Conservation (phyloP, 2,888 invertebrate genomes). For the Heterodera filipjevi region DNA sequence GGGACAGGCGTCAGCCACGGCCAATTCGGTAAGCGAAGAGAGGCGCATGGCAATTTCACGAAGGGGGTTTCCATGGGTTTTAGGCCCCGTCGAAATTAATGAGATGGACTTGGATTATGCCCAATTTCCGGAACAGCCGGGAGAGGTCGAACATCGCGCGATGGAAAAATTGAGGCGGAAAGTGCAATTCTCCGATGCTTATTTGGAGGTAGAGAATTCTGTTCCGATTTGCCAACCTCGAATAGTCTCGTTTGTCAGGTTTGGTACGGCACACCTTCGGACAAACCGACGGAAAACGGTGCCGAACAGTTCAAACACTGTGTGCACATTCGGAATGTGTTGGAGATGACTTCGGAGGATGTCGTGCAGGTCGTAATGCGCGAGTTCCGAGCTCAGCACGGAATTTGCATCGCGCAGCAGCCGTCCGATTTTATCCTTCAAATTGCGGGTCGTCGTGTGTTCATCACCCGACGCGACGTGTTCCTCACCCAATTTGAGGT, state of each 20-base stretch:
- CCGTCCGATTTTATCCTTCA: slow-evolving; percentile 57
- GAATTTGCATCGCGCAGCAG: slow-evolving; percentile 41
- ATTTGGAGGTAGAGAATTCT: slow-evolving; percentile 44
- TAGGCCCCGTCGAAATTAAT: slow-evolving; percentile 31
- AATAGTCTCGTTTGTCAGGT: slow-evolving; percentile 5
- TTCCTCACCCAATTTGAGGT: slow-evolving; percentile 49
- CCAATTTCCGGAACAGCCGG: slow-evolving; percentile 34
- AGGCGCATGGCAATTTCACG: neutral
- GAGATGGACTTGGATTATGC: slow-evolving; percentile 11
- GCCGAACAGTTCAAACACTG: slow-evolving; percentile 24
- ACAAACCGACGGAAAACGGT: neutral
- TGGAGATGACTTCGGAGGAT: slow-evolving; percentile 38
- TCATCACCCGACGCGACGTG: slow-evolving; percentile 46
- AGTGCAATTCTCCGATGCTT: slow-evolving; percentile 40
- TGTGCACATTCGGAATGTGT: slow-evolving; percentile 37
- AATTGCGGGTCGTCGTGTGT: slow-evolving; percentile 55
- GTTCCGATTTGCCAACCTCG: neutral
- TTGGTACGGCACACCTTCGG: slow-evolving; percentile 15
- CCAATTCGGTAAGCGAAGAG: neutral
- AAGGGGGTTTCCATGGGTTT: neutral
- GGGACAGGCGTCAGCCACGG: neutral
- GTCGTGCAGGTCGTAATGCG: slow-evolving; percentile 32
- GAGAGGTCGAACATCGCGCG: slow-evolving; percentile 39
- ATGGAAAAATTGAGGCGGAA: slow-evolving; percentile 42
- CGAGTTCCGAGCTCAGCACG: slow-evolving; percentile 27